Conservation (phyloP, 53 echinoderm and acorn worm genomes). For the Holothuria leucospilota region DNA sequence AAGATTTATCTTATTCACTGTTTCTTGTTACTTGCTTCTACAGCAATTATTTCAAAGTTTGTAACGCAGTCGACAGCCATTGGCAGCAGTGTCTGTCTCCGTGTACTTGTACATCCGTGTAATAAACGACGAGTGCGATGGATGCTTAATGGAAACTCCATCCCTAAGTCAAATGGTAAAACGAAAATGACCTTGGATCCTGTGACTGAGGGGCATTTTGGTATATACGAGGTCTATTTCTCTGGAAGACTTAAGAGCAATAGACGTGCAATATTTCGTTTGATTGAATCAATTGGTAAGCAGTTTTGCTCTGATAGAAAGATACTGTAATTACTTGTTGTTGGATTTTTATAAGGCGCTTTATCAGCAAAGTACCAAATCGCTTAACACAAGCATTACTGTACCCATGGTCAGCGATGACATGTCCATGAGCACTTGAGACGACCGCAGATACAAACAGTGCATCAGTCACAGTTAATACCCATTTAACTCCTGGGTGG, state of each 20-base stretch:
- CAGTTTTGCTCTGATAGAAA: not conserved
- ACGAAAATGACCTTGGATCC: not conserved
- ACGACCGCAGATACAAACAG: too few species aligned
- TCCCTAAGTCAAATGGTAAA: not conserved
- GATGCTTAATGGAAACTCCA: not conserved
- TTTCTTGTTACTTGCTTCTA: not conserved
- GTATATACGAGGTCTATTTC: slow-evolving; percentile 3
- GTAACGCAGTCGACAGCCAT: not conserved
- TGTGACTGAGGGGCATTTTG: not conserved
- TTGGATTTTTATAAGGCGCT: too few species aligned
- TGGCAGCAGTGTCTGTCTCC: not conserved
- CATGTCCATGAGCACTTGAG: too few species aligned
- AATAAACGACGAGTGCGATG: not conserved
- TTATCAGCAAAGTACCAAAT: too few species aligned
- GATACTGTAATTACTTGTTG: too few species aligned
- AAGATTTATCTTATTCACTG: too few species aligned
- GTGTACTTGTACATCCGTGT: not conserved
- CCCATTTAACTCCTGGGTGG: too few species aligned
- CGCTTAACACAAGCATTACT: too few species aligned
- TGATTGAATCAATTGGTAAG: slow-evolving; percentile 1
- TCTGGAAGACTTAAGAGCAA: not conserved
- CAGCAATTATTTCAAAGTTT: not conserved
- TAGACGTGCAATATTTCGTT: not conserved
- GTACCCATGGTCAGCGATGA: too few species aligned
- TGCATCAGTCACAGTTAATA: too few species aligned